Evolutionary conservation across 2,797 vertebrate species (phyloP), one percentile per base, ranked within the genome.

Genomic region (Takifugu rubripes): DNA sequence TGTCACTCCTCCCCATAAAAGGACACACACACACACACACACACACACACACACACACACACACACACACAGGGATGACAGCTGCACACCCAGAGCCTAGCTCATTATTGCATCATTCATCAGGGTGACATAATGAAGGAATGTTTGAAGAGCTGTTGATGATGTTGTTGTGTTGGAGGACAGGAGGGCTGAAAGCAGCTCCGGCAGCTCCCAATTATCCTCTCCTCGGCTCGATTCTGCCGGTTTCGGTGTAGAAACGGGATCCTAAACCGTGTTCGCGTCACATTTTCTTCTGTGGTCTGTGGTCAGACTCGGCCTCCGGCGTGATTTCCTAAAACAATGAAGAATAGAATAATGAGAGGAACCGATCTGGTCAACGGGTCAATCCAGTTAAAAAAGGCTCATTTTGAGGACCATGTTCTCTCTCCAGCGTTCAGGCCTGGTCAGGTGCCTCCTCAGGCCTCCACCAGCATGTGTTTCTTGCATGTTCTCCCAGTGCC

Each of bases 51-150:
- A 31, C 29, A 31, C 29, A 31, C 29, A 31, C 29, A 31, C 29
- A 31, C 52, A 60, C 49, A 48, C 27, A 45, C 55, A 40, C 52
- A 70, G 70, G 56, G 70, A 78, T 82, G 82, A 82, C 82, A 82
- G 84, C 82, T 84, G 71, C 70, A 73, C 70, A 78, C 68, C 63
- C 70, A 70, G 53, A 72, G 68, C 72, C 58, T 64, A 59, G 75
- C 66, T 85, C 83, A 82, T 82, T 83, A 75, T 66, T 33, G 64
- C 75, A 66, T 84, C 84, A 74, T 83, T 86, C 84, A 77, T 76
- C 79, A 59, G 61, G 27, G 63, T 78, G 82, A 79, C 83, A 85
- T 68, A 77, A 78, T 83, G 78, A 75, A 79, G 68, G 70, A 73
- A 76, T 65, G 68, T 72, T 68, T 76, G 72, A 83, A 70, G 65